Base-by-base conservation (phyloP, 2,113 vertebrate genomes). In the Bos indicus region DNA sequence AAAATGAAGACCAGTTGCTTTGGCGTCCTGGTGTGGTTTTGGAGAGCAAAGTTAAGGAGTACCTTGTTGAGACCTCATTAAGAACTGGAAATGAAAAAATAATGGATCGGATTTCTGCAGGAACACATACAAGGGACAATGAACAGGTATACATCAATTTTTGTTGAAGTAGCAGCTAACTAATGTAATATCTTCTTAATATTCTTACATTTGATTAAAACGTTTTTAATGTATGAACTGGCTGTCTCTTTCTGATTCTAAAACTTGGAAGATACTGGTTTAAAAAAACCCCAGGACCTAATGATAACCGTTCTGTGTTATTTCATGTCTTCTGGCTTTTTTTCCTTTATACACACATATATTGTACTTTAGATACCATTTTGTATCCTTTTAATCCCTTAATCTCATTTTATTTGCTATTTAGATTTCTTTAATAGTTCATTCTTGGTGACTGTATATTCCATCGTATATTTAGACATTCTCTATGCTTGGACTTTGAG, bases 1-100 rank as follows among this genome's bases (percentile, higher is more conserved):
- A 99, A 98, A 99, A 99, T 94, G 99, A 99, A 94, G 99, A 99
- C 85, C 99, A 99, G 98, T 98, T 99, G 97, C 99, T 99, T 81
- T 99, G 99, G 99, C 99, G 99, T 96, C 99, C 99, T 88, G 99
- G 98, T 78, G 97, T 99, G 81, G 98, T 99, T 97, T 98, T 99
- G 59, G 99, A 99, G 98, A 99, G 95, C 98, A 99, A 99, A 98
- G 99, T 99, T 94, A 99, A 99, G 97, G 99, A 99, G 82, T 99
- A 99, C 93, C 99, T 99, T 98, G 99, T 98, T 96, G 99, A 99
- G 88, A 99, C 99, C 0, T 98, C 99, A 81, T 98, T 99, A 98
- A 99, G 99, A 98, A 98, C 99, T 92, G 98, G 99, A 94, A 99
- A 98, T 97, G 99, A 99, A 96, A 99, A 99, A 25, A 64, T 56